phyloP scores from a whole-genome alignment of 2,888 invertebrate genomes.

The Julus scandinavius region DNA sequence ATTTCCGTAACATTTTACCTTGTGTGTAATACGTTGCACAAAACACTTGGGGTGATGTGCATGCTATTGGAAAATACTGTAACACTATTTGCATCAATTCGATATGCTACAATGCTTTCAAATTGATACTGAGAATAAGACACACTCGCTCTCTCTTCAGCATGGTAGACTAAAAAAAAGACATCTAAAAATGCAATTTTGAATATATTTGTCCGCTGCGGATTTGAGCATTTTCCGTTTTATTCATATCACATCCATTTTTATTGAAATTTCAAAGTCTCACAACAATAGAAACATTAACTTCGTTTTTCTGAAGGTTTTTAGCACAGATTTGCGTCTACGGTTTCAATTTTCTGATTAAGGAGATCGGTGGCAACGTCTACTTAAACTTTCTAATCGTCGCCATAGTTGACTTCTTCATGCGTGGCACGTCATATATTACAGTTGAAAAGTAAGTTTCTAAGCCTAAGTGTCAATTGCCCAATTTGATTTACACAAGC shows the following conservation, averaged over 20 bases:
- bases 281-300: not conserved
- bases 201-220: not conserved
- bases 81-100: not conserved
- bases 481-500: slow-evolving; percentile 14
- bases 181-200: not conserved
- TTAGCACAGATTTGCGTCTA: slow-evolving; percentile 50
- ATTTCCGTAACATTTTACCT: not conserved
- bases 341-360: slow-evolving; percentile 54
- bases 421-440: slow-evolving; percentile 45
- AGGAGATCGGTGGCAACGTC: slow-evolving; percentile 54
- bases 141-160: not conserved
- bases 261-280: not conserved
- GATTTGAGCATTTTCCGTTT: slow-evolving; percentile 6
- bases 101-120: not conserved
- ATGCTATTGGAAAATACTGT: not conserved
- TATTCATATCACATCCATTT: slow-evolving; percentile 28
- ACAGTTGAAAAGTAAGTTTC: slow-evolving; percentile 49
- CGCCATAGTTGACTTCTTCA: slow-evolving; percentile 45
- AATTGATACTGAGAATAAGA: not conserved
- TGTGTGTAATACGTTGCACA: not conserved
- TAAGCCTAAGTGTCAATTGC: slow-evolving; percentile 26
- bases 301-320: slow-evolving; percentile 46
- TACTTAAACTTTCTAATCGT: slow-evolving; percentile 50
- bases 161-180: not conserved
- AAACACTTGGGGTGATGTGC: not conserved